These are phyloP conservation scores for Mastomys natalensis DNA, from an alignment of 2,113 vertebrate species.

Conservation along the genomic window DNA sequence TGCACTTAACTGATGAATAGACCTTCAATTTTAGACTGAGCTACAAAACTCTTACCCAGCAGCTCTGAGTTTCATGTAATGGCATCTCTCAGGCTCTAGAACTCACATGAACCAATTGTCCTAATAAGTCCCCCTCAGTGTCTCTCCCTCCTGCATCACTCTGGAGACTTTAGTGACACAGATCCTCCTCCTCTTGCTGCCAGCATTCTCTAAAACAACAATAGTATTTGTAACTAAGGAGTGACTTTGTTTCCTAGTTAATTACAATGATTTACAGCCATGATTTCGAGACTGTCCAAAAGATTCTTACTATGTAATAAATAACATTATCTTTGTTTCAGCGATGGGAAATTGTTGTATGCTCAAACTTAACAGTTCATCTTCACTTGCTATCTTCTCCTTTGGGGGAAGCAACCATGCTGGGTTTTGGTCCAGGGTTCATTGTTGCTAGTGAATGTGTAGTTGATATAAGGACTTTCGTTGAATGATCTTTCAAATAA, in stretches of 20 bases:
- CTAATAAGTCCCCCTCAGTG: background rate
- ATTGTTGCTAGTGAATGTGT: background rate
- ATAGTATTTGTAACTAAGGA: background rate
- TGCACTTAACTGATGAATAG: background rate
- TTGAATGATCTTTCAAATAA: background rate
- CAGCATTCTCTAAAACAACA: conserved; percentile 20
- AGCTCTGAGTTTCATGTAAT: background rate
- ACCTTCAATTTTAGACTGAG: background rate
- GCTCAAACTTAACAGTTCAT: background rate
- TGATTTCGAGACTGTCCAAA: background rate
- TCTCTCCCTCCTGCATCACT: background rate
- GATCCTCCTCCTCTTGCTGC: background rate
- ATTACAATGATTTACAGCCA: background rate
- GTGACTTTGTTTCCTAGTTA: background rate
- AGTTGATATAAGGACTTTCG: background rate
- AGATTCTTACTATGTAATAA: background rate
- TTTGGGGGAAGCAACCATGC: background rate
- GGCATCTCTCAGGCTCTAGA: background rate
- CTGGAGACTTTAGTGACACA: background rate
- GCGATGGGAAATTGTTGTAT: background rate
- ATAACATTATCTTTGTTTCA: conserved; percentile 13
- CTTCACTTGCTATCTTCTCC: background rate
- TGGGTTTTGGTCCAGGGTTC: background rate
- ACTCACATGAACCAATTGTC: background rate
- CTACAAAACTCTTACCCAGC: background rate